These are phyloP conservation scores for Oscheius sp. DNA, from an alignment of 2,888 invertebrate species.

Conservation along the genomic window DNA sequence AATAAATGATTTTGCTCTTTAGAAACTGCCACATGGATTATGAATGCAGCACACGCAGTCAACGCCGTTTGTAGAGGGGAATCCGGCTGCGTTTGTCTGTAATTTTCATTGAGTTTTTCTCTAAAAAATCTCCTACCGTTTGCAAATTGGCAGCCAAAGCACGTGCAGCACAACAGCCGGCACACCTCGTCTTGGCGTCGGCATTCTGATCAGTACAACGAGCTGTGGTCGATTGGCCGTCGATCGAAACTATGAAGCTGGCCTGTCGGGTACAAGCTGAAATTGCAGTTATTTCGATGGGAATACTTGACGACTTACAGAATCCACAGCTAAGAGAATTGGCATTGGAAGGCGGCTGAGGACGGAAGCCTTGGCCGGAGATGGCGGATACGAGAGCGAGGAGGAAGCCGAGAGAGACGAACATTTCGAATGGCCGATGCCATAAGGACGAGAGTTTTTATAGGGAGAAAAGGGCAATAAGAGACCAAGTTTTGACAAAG, in stretches of 20 bases:
- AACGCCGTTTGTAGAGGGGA: constrained; percentile 15
- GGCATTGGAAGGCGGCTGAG: neutral
- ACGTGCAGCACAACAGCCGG: constrained; percentile 24
- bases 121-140: neutral
- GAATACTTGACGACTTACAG: neutral
- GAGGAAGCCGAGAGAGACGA: neutral
- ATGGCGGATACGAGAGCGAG: neutral
- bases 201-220: constrained; percentile 14
- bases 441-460: too few species aligned
- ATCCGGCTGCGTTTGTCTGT: constrained; percentile 16
- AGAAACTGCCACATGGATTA: neutral
- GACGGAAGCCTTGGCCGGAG: constrained; percentile 2
- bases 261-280: constrained; percentile 26
- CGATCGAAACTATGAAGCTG: constrained; percentile 7
- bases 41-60: constrained; percentile 22
- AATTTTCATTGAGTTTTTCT: neutral
- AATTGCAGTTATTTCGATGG: neutral
- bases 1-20: too few species aligned
- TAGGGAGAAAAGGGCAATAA: too few species aligned
- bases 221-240: constrained; percentile 17
- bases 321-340: constrained; percentile 20
- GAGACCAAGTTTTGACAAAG: too few species aligned
- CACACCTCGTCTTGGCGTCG: constrained; percentile 6
- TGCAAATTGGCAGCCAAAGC: constrained; percentile 26
- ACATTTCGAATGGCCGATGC: constrained; percentile 1